These are phyloP conservation scores for Siphamia tubifer DNA, from an alignment of 2,113 vertebrate species.

Conservation along the genomic window DNA sequence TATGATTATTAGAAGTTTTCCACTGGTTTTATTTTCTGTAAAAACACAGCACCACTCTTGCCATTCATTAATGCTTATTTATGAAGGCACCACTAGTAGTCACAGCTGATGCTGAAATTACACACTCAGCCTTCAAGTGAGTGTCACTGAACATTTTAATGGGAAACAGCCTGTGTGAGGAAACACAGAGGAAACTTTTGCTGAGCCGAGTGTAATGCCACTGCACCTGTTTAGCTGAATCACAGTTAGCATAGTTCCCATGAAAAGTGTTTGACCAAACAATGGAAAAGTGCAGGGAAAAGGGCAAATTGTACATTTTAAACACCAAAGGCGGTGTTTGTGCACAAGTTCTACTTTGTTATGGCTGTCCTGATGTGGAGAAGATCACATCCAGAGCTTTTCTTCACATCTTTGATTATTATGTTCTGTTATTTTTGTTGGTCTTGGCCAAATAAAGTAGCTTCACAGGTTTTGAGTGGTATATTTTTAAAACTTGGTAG, in stretches of 20 bases:
- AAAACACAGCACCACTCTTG: neutral
- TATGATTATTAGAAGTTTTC: neutral
- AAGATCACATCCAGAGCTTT: neutral
- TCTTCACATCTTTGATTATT: no score
- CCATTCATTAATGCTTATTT: constrained; percentile 10
- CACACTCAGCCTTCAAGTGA: neutral
- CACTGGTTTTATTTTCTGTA: constrained; percentile 8
- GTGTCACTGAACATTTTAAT: constrained; percentile 21
- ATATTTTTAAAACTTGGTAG: no score
- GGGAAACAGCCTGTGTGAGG: constrained; percentile 2
- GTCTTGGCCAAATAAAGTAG: no score
- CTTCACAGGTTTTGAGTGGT: no score
- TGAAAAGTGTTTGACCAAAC: constrained; percentile 1
- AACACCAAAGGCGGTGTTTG: neutral
- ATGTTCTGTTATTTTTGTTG: no score
- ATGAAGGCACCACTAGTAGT: neutral
- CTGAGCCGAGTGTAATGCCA: neutral
- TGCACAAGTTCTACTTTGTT: neutral
- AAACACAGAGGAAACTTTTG: neutral
- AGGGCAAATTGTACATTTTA: neutral
- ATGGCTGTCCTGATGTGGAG: neutral
- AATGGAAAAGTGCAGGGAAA: neutral
- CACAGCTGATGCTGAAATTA: constrained; percentile 12
- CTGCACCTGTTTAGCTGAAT: constrained; percentile 1
- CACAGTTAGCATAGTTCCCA: neutral